Evolutionary conservation across 2,888 invertebrate genomes (phyloP), one percentile per base, ranked within the genome.

Genomic region (Mystacides longicornis): DNA sequence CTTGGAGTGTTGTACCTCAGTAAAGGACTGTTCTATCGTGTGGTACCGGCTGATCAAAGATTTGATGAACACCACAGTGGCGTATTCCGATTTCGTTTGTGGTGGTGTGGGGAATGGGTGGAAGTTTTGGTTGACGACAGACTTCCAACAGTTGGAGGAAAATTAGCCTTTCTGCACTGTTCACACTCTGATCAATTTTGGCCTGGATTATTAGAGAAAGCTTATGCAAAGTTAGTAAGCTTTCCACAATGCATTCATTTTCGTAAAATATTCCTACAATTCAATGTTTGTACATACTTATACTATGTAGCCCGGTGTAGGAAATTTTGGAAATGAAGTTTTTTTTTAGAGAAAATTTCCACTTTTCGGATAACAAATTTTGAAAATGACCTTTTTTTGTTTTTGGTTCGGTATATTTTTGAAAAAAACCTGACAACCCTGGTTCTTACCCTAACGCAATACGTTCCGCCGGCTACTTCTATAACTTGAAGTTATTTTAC

Each of bases 21-120:
- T 69, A 89, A 92, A 66, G 93, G 92, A 23, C 78, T 94, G 1
- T 93, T 94, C 74, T 91, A 92, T 75, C 79, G 93, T 51, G 93
- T 93, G 33, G 92, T 94, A 49, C 93, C 93, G 0, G 91, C 92
- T 0, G 93, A 93, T 68, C 94, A 94, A 71, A 82, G 85, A 20
- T 85, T 93, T 67, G 81, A 80, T 52, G 79, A 79, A 14, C 80
- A 82, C 16, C 87, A 87, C 65, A 81, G 86, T 46, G 92, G 92
- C 0, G 84, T 91, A 18, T 92, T 90, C 73, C 84, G 93, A 62
- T 94, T 94, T 72, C 85, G 93, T 0, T 72, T 94, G 20, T 94
- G 93, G 93, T 93, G 93, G 91, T 92, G 91, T 67, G 93, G 93
- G 3, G 89, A 92, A 68, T 94, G 93, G 93, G 84, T 87, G 22